These are phyloP conservation scores for Oscheius sp. DNA, from an alignment of 2,888 invertebrate genomes.

Conservation along the genomic window DNA sequence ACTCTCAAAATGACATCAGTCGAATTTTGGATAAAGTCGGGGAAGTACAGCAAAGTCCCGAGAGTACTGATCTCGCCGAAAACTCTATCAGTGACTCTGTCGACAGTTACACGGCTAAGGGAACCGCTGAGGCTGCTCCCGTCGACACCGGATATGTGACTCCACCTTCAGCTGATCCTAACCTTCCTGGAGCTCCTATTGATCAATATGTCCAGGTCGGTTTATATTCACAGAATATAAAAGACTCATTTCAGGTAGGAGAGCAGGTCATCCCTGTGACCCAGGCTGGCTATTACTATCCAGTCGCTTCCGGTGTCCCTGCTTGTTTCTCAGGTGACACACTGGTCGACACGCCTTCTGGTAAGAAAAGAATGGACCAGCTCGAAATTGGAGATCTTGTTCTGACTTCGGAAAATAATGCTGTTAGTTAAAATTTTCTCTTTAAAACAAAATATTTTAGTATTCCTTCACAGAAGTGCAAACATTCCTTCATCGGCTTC, in stretches of 20 bases:
- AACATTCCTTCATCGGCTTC: constrained; percentile 62
- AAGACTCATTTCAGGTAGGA: constrained; percentile 58
- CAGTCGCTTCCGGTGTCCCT: constrained; percentile 64
- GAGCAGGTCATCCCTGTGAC: constrained; percentile 67
- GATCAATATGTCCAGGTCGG: constrained; percentile 32
- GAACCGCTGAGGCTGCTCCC: background rate
- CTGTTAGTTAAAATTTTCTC: constrained; percentile 37
- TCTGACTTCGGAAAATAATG: constrained; percentile 53
- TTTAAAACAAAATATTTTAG: constrained; percentile 35
- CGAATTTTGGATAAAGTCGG: constrained; percentile 66
- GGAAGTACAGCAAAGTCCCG: constrained; percentile 36
- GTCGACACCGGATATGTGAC: constrained; percentile 2
- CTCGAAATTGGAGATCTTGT: constrained; percentile 61
- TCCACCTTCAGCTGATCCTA: constrained; percentile 13
- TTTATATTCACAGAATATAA: background rate
- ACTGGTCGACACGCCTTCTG: constrained; percentile 49
- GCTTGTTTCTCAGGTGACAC: constrained; percentile 62
- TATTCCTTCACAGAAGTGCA: constrained; percentile 56
- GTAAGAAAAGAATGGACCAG: constrained; percentile 57
- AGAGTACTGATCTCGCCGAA: constrained; percentile 3
- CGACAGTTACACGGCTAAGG: constrained; percentile 11
- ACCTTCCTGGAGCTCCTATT: constrained; percentile 4
- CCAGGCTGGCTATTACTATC: constrained; percentile 68
- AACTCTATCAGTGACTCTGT: constrained; percentile 13
- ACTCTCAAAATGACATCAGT: constrained; percentile 59